Percentiles rank a stretch among this genome's conserved stretches.
Evolutionary conservation across 2,113 vertebrate species (phyloP).

Genomic region (Zosterops hypoxanthus): DNA sequence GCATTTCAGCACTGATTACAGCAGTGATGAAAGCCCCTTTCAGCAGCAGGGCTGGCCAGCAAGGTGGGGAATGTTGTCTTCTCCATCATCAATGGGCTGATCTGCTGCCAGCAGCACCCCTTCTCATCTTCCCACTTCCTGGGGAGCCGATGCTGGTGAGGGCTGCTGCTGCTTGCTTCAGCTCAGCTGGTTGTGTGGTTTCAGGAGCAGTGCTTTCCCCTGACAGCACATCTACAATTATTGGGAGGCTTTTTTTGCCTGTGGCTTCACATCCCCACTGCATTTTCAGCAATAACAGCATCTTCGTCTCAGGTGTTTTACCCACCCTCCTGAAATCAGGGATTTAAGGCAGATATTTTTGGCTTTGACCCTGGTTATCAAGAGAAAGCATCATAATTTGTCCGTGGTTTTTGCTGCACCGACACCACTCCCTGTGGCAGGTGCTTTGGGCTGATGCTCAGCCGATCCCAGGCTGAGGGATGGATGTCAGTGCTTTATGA

Average conservation of each 20-base stretch:
- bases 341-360: neutral
- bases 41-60: fast-evolving
- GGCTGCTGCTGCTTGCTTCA: neutral
- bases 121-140: neutral
- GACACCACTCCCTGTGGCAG: neutral
- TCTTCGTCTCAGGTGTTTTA: neutral
- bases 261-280: neutral
- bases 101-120: neutral
- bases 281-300: neutral
- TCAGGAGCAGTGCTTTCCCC: neutral
- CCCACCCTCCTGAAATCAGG: neutral
- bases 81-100: neutral
- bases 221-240: neutral
- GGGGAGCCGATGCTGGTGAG: neutral
- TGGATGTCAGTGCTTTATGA: neutral
- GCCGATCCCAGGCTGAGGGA: neutral
- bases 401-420: neutral
- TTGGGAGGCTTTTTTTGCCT: neutral
- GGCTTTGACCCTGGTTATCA: neutral
- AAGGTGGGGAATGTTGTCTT: neutral
- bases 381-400: neutral
- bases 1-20: neutral
- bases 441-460: fast-evolving
- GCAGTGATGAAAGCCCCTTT: neutral
- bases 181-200: neutral